Base-by-base conservation (phyloP, 2,888 invertebrate species). In the Dynastes maya region DNA sequence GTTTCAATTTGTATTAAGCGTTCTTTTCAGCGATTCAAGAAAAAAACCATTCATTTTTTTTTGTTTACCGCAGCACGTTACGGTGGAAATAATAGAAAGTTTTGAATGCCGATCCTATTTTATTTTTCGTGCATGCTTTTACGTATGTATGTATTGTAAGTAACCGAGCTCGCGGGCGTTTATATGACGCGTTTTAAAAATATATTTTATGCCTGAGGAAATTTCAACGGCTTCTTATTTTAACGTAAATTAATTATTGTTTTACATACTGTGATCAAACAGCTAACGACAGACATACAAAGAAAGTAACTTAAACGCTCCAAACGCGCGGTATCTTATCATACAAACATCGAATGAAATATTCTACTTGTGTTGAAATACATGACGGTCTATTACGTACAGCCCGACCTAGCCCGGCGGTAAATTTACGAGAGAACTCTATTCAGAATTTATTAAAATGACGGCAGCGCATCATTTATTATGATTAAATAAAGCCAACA, bases 161-260 rank as follows among this genome's bases (percentile, higher is more conserved):
- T 58, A 58, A n/a, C 6, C 22, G 4, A 58, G 8, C 16, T 3
- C 0, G 55, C 16, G 22, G 22, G 22, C 22, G 8, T 16, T 58
- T 8, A 16, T 22, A 58, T 58, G 55, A 58, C 55, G 55, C 55
- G 55, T 58, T 68, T 68, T 68, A 68, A 68, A 68, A 68, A 68
- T 68, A 68, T 68, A 68, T 68, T 68, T 51, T 22, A 51, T 68
- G 68, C 29, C 22, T 51, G 27, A 68, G 9, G 22, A 68, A 51
- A 51, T 68, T 68, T 68, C 68, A 49, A 51, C 68, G 51, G 68
- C 27, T 68, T 51, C 68, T 68, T 68, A 68, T 68, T 68, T 68
- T 68, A 68, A 68, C 68, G 68, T 68, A 51, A 68, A 68, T 68
- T 68, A 68, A 68, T 68, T 68, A 68, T 68, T 68, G 68, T 68